Evolutionary conservation across 2,888 invertebrate genomes (phyloP).

Genomic region (Meiosimyza decipiens): DNA sequence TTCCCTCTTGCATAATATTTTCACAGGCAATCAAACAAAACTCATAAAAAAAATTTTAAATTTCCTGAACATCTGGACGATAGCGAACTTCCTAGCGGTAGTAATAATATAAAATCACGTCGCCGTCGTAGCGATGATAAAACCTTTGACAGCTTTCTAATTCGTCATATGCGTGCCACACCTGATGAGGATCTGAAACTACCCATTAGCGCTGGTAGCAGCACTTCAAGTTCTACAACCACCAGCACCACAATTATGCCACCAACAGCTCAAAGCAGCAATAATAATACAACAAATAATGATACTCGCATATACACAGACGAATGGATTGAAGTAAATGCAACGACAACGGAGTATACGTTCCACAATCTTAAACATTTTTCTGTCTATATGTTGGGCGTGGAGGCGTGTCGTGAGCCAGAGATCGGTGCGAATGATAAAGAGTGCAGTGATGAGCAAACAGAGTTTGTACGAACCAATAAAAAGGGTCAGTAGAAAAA

Average conservation of each 20-base stretch:
- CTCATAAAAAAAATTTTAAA: slow-evolving; percentile 28
- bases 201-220: slow-evolving; percentile 4
- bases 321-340: slow-evolving; percentile 49
- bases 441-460: slow-evolving; percentile 70
- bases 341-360: slow-evolving; percentile 67
- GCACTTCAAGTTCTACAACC: slow-evolving; percentile 1
- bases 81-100: neutral
- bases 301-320: slow-evolving; percentile 57
- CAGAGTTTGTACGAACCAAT: slow-evolving; percentile 68
- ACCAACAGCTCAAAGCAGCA: slow-evolving; percentile 29
- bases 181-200: slow-evolving; percentile 22
- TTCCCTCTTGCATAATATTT: neutral
- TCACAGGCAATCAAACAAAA: slow-evolving; percentile 45
- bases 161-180: slow-evolving; percentile 54
- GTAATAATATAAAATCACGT: slow-evolving; percentile 22
- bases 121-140: slow-evolving; percentile 44
- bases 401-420: slow-evolving; percentile 81
- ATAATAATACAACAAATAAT: slow-evolving; percentile 48
- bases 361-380: slow-evolving; percentile 79
- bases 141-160: slow-evolving; percentile 50
- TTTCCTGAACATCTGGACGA: slow-evolving; percentile 22
- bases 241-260: slow-evolving; percentile 24
- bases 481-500: slow-evolving; percentile 60
- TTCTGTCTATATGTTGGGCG: slow-evolving; percentile 79
- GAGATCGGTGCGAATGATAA: slow-evolving; percentile 37